A percentile compares a stretch with the other conserved stretches of the same genome.
Evolutionary conservation across 2,113 vertebrate species (phyloP).

Genomic region (Brevimyrus niger): DNA sequence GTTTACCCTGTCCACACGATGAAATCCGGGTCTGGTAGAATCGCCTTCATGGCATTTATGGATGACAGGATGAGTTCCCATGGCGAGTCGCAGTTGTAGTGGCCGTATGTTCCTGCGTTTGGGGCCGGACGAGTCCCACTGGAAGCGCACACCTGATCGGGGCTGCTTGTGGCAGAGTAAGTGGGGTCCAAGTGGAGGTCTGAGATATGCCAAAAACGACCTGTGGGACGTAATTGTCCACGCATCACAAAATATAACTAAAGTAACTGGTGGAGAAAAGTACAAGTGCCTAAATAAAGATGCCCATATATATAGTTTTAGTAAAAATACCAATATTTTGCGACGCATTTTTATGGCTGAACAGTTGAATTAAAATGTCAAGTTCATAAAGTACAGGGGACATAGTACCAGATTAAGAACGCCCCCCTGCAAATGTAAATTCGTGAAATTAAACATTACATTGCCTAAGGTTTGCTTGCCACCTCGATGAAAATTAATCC

Average conservation of each 20-base stretch:
- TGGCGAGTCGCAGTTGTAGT: slow-evolving; percentile 80
- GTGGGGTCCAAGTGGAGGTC: slow-evolving; percentile 81
- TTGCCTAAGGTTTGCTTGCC: background rate
- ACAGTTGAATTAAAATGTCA: background rate
- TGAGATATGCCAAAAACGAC: slow-evolving; percentile 84
- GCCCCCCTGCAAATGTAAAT: background rate
- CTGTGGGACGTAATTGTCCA: slow-evolving; percentile 42
- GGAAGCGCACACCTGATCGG: slow-evolving; percentile 67
- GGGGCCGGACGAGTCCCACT: slow-evolving; percentile 55
- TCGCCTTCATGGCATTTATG: slow-evolving; percentile 66
- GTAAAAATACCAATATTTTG: background rate
- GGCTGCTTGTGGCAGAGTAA: slow-evolving; percentile 54
- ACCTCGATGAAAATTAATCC: background rate
- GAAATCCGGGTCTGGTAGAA: slow-evolving; percentile 74
- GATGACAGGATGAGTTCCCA: slow-evolving; percentile 74
- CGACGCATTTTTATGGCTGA: background rate
- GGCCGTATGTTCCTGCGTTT: slow-evolving; percentile 69
- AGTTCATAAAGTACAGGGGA: background rate
- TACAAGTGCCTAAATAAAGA: background rate
- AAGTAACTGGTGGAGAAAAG: background rate
- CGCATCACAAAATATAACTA: background rate
- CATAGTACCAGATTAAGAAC: background rate
- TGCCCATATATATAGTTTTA: background rate
- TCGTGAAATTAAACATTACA: background rate
- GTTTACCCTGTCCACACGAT: slow-evolving; percentile 90